A percentile compares a stretch with the other conserved stretches of the same genome.
Conservation (phyloP, 2,797 vertebrate species). For the Poeciliopsis infans region DNA sequence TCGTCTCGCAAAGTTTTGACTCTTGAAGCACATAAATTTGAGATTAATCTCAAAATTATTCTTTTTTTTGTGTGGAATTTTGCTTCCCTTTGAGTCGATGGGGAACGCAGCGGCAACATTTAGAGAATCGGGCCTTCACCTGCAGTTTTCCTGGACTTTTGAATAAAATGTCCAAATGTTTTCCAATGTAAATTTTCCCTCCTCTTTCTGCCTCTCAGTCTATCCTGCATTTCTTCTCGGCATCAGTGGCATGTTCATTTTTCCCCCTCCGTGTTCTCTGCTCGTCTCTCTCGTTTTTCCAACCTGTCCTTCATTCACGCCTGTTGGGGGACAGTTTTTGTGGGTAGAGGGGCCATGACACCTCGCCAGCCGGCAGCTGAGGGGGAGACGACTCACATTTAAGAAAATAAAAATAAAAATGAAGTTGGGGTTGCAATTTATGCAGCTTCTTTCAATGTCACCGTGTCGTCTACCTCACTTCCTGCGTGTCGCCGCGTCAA, state of each 20-base stretch:
- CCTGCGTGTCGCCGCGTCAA: constrained; percentile 35
- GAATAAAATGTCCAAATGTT: neutral
- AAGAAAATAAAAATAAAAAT: neutral
- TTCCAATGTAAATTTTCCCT: neutral
- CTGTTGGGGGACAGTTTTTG: constrained; percentile 61
- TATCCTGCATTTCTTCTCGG: neutral
- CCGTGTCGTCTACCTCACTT: constrained; percentile 58
- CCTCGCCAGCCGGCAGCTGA: constrained; percentile 43
- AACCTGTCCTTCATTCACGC: constrained; percentile 41
- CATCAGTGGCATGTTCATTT: neutral
- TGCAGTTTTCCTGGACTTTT: neutral
- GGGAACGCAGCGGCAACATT: too few species aligned
- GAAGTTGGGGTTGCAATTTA: neutral
- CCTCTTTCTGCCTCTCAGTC: neutral
- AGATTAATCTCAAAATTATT: too few species aligned
- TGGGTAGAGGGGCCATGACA: constrained; percentile 31
- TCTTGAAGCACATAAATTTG: too few species aligned
- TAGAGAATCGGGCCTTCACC: neutral
- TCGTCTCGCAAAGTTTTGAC: too few species aligned
- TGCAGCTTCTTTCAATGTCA: constrained; percentile 65
- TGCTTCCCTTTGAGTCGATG: too few species aligned
- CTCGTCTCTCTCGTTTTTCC: neutral
- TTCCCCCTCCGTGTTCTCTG: constrained; percentile 5
- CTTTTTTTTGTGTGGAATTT: too few species aligned
- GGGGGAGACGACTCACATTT: constrained; percentile 6